Conservation (phyloP, 1,140 invertebrate genomes). For the Psilanteris sp. region DNA sequence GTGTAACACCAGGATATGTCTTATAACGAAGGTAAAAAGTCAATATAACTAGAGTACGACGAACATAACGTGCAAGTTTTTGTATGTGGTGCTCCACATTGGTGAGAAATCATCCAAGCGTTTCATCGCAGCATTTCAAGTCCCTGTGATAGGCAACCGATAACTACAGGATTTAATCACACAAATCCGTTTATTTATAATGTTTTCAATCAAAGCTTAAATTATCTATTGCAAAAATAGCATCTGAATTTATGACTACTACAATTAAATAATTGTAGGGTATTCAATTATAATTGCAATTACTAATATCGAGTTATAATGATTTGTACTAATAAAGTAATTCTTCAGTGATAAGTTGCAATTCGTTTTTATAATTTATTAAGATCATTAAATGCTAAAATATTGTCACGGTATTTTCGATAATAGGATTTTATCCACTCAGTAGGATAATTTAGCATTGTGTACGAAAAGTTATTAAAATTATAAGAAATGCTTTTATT, state of each 20-base stretch:
- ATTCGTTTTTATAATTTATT: slow-evolving; percentile 15
- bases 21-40: slow-evolving; percentile 25
- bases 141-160: slow-evolving; percentile 40
- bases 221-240: slow-evolving; percentile 48
- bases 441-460: no score
- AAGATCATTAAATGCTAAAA: neutral
- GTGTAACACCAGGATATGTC: slow-evolving; percentile 47
- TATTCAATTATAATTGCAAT: slow-evolving; percentile 25
- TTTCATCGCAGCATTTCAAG: slow-evolving; percentile 45
- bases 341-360: slow-evolving; percentile 3
- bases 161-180: slow-evolving; percentile 47
- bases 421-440: no score
- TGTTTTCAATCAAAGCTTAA: slow-evolving; percentile 59
- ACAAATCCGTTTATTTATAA: slow-evolving; percentile 48
- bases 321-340: slow-evolving; percentile 26
- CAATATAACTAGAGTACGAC: slow-evolving; percentile 58
- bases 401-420: no score
- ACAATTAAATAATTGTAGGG: slow-evolving; percentile 35
- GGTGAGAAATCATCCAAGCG: slow-evolving; percentile 57
- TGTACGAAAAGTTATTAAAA: no score
- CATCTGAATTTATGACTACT: slow-evolving; percentile 16
- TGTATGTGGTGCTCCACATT: slow-evolving; percentile 53
- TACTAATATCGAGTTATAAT: slow-evolving; percentile 27
- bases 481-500: no score
- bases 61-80: slow-evolving; percentile 64